phyloP scores from a whole-genome alignment of 2,113 vertebrate species.

The Cettia cetti region DNA sequence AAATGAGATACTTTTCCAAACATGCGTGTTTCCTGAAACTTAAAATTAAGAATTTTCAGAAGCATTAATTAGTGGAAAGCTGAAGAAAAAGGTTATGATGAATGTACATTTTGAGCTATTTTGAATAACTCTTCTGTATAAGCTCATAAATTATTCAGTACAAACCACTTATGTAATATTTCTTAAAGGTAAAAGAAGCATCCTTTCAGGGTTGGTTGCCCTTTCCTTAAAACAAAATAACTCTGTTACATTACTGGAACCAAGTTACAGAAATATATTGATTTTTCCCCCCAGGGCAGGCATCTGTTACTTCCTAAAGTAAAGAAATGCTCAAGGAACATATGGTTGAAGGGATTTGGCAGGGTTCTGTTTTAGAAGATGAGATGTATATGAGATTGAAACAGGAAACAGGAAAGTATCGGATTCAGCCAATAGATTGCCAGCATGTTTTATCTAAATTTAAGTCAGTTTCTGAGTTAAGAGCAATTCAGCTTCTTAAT shows the following conservation, averaged over 20 bases:
- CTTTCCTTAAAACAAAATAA: conserved; percentile 41
- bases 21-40: conserved; percentile 19
- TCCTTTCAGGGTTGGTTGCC: conserved; percentile 15
- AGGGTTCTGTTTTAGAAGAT: not conserved
- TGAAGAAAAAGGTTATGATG: conserved; percentile 2
- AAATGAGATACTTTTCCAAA: conserved; percentile 30
- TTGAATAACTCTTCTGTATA: conserved; percentile 20
- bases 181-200: conserved; percentile 51
- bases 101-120: not conserved
- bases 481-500: not conserved
- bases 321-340: conserved; percentile 44
- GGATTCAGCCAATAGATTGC: not conserved
- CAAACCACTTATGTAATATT: conserved; percentile 44
- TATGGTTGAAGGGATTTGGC: conserved; percentile 30
- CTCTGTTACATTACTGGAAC: conserved; percentile 27
- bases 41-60: conserved; percentile 23
- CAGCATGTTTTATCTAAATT: not conserved
- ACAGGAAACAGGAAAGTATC: not conserved
- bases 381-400: not conserved
- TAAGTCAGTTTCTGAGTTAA: not conserved
- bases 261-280: conserved; percentile 51
- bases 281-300: not conserved
- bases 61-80: conserved; percentile 31
- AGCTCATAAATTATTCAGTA: conserved; percentile 56
- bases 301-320: conserved; percentile 48